Percentiles rank a stretch among this genome's conserved stretches.
These are phyloP conservation scores for Labia minor DNA, from an alignment of 2,888 invertebrate species.

Conservation along the genomic window DNA sequence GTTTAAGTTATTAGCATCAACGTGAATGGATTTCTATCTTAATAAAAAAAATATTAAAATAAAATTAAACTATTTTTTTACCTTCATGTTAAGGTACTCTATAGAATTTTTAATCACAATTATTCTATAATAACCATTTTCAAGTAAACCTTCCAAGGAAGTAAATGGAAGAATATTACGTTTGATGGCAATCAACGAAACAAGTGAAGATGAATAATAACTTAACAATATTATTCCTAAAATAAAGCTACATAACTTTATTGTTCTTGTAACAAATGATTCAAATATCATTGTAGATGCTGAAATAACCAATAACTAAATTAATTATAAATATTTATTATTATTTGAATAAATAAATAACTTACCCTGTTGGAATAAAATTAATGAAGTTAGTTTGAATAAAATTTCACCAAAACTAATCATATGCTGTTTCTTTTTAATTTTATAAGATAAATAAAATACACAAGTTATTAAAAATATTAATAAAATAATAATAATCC, in stretches of 20 bases:
- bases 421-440: neutral
- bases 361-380: neutral
- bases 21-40: too few relatives aligned
- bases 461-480: neutral
- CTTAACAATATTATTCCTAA: neutral
- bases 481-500: neutral
- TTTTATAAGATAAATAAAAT: neutral
- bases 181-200: neutral
- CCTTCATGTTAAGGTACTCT: neutral
- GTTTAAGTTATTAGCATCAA: too few relatives aligned
- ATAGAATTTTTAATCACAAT: neutral
- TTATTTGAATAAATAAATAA: neutral
- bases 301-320: neutral
- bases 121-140: neutral
- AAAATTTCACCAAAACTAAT: neutral
- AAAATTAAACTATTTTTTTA: too few relatives aligned
- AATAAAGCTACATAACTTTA: neutral
- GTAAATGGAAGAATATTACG: neutral
- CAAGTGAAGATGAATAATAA: neutral
- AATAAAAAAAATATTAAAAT: too few relatives aligned
- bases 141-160: neutral
- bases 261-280: neutral
- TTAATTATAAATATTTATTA: neutral
- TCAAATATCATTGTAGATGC: neutral
- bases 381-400: neutral